Percentiles rank a stretch among this genome's conserved stretches.
These are phyloP conservation scores for Apocrypta bakeri DNA, from an alignment of 1,140 invertebrate genomes.

Conservation along the genomic window DNA sequence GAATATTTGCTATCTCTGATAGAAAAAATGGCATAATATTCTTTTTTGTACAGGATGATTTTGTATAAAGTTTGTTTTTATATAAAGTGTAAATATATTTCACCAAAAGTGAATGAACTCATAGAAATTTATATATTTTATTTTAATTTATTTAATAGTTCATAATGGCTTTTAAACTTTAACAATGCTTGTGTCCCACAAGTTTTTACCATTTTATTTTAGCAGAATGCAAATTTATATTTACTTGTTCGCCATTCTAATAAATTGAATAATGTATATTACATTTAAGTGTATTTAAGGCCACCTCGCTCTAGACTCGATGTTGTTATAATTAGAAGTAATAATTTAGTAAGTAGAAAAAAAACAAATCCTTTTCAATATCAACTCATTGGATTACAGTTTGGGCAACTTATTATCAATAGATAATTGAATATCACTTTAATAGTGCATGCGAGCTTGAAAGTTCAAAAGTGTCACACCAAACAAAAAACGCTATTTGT, in stretches of 20 bases:
- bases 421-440: no score
- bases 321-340: no score
- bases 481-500: no score
- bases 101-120: conserved; percentile 36
- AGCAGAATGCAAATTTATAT: conserved; percentile 17
- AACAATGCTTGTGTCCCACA: conserved; percentile 27
- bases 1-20: conserved; percentile 65
- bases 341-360: no score
- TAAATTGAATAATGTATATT: conserved; percentile 40
- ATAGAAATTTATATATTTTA: conserved; percentile 9
- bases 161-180: conserved; percentile 38
- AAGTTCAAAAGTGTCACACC: no score
- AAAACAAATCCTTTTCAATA: no score
- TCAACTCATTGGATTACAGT: no score
- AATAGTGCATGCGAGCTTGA: no score
- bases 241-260: not conserved
- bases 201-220: conserved; percentile 34
- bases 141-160: conserved; percentile 44
- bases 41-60: not conserved
- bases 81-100: conserved; percentile 33
- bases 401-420: no score
- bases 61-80: conserved; percentile 44
- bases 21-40: conserved; percentile 64
- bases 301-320: no score
- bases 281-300: conserved; percentile 14